Base-by-base conservation (phyloP, 2,888 invertebrate species). In the Orthosia incerta region DNA sequence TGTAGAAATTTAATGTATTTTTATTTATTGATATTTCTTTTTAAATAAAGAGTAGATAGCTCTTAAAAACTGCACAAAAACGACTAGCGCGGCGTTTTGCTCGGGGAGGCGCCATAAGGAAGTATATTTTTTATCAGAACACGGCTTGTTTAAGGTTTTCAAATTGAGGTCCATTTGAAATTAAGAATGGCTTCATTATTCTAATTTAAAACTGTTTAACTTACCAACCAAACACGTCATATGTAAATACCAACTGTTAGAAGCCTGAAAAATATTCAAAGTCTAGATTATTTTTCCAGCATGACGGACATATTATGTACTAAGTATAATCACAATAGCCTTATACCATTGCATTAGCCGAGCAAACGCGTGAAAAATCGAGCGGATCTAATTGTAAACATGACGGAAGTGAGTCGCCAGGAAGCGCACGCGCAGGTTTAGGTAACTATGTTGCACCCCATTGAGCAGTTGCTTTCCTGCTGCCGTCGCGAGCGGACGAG, bases 381-480 rank as follows among this genome's bases (percentile, higher is more conserved):
- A 88, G 89, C 93, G 92, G 86, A 89, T 89, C 93, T 90, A 94
- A 93, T 93, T 86, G 84, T 80, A 77, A 77, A 71, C 79, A 88
- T 86, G 87, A 84, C 92, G 92, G 91, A 93, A 91, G 84, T 88
- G 84, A 87, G 64, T 79, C 66, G 74, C 72, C 87, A 93, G 94
- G 94, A 94, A 94, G 91, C 89, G 87, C 80, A 31, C 48, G 81
- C 87, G 88, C 88, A 89, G 86, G 76, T 91, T 91, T 92, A 93
- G 91, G 91, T 93, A 94, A 92, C 86, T 80, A n/a, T n/a, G 89
- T 89, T 89, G 83, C 91, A 90, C 86, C 84, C 87, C 86, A 91
- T 86, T 90, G 89, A 82, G 63, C 93, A 92, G 90, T 93, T 72
- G 74, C 64, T 85, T 91, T 89, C 92, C 91, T 88, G 87, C 75